Percentiles rank a stretch among this genome's conserved stretches.
Conservation (phyloP, 2,797 vertebrate species). For the Chelmon rostratus region DNA sequence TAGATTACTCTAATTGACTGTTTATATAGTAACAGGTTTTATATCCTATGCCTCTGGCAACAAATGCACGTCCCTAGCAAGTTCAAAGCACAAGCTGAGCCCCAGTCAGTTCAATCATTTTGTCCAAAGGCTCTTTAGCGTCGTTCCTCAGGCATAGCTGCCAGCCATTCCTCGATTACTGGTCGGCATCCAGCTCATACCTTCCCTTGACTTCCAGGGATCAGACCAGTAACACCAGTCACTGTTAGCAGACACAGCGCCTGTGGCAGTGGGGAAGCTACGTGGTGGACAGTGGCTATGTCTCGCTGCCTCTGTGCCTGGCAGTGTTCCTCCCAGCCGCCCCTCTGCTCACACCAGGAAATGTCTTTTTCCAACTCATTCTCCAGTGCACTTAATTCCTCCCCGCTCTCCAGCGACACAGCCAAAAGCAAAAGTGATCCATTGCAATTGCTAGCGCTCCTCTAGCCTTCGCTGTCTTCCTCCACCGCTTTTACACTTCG, state of each 20-base stretch:
- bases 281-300: constrained; percentile 35
- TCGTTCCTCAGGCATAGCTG: constrained; percentile 11
- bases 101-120: constrained; percentile 12
- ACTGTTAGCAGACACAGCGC: neutral
- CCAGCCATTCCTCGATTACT: constrained; percentile 57
- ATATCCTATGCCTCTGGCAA: neutral
- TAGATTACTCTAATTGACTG: neutral
- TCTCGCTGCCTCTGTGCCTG: constrained; percentile 62
- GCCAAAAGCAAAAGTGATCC: constrained; percentile 41
- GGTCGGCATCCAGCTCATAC: constrained; percentile 28
- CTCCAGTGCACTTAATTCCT: constrained; percentile 60
- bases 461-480: constrained; percentile 1
- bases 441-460: constrained; percentile 11
- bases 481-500: constrained; percentile 3
- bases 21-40: constrained; percentile 5
- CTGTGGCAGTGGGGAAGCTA: constrained; percentile 23
- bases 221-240: constrained; percentile 21
- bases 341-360: constrained; percentile 69
- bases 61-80: neutral
- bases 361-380: constrained; percentile 75
- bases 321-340: constrained; percentile 57
- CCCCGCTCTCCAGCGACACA: constrained; percentile 45
- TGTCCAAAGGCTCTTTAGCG: constrained; percentile 18
- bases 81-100: constrained; percentile 6
- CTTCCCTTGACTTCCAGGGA: constrained; percentile 32